A percentile compares a stretch with the other conserved stretches of the same genome.
Evolutionary conservation across 2,888 invertebrate species (phyloP).

Genomic region (Meghimatium bilineatum): DNA sequence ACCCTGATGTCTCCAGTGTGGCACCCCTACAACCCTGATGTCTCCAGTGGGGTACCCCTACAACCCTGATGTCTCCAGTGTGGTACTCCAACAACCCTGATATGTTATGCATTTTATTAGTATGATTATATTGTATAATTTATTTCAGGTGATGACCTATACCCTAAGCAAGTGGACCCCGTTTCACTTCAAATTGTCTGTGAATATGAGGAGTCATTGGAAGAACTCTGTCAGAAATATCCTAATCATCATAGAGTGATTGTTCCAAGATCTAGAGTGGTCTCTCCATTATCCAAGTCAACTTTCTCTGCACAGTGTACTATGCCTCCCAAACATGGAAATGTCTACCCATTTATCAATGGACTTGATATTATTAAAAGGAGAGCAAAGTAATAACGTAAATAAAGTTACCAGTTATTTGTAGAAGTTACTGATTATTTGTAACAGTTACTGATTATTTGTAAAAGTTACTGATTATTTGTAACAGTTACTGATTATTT

Average conservation of each 20-base stretch:
- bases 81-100: no score
- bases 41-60: no score
- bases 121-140: not conserved
- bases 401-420: not conserved
- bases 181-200: not conserved
- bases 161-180: constrained; percentile 23
- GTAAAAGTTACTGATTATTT: no score
- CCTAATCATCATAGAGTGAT: not conserved
- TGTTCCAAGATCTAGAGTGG: not conserved
- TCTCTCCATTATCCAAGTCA: not conserved
- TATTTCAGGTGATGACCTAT: constrained; percentile 41
- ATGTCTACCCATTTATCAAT: constrained; percentile 4
- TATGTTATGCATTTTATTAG: no score
- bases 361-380: not conserved
- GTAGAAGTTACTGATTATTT: not conserved
- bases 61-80: no score
- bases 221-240: constrained; percentile 18
- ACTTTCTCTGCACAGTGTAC: not conserved
- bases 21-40: no score
- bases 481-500: no score
- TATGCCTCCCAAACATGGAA: not conserved
- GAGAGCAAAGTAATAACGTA: not conserved
- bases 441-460: no score
- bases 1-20: no score
- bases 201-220: constrained; percentile 8